Conservation (phyloP, 2,113 vertebrate species). For the Neolamprologus hecqui region DNA sequence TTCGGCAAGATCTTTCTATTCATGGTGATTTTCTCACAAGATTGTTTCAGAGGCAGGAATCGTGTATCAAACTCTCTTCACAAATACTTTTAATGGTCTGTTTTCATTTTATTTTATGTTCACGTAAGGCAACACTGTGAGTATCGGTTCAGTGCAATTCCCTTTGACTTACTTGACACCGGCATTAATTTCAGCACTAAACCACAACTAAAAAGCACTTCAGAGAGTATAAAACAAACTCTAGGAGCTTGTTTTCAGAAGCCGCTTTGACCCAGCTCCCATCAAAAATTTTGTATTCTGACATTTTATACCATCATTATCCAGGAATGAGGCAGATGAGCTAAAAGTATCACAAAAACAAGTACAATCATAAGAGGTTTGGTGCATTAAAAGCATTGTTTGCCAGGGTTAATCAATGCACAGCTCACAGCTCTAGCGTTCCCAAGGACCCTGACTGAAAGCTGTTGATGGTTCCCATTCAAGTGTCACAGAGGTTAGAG, state of each 20-base stretch:
- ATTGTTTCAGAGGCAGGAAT: background rate
- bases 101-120: background rate
- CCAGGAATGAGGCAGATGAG: background rate
- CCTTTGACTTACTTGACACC: background rate
- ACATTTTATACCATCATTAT: background rate
- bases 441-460: background rate
- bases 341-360: background rate
- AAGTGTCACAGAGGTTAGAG: constrained; percentile 20
- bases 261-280: background rate
- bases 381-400: background rate
- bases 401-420: background rate
- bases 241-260: background rate
- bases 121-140: background rate
- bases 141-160: constrained; percentile 3
- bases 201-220: constrained; percentile 14
- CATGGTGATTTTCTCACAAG: constrained; percentile 1
- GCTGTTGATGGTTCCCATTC: background rate
- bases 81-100: constrained; percentile 1
- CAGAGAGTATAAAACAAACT: background rate
- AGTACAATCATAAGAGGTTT: background rate
- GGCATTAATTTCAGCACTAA: background rate
- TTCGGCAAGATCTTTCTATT: background rate
- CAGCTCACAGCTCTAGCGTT: background rate
- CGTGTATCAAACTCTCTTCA: background rate
- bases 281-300: background rate